A percentile compares a stretch with the other conserved stretches of the same genome.
Evolutionary conservation across 2,888 invertebrate species (phyloP).

Genomic region (Eristalis intricaria): DNA sequence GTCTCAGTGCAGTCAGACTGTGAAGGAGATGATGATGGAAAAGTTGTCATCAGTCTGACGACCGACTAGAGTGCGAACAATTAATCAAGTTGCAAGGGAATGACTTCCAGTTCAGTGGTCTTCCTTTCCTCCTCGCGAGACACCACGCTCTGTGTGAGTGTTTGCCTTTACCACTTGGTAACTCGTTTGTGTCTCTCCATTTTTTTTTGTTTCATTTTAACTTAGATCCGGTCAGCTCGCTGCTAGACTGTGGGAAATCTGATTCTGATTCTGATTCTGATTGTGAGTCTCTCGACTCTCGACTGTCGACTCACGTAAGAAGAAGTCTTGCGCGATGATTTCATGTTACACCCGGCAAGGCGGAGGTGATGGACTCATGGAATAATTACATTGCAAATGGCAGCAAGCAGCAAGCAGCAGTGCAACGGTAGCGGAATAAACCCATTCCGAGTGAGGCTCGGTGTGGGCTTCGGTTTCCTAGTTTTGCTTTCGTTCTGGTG

Average conservation of each 20-base stretch:
- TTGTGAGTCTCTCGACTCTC: too few species aligned
- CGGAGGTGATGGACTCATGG: conserved; percentile 61
- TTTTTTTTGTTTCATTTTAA: conserved; percentile 51
- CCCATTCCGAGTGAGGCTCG: too few species aligned
- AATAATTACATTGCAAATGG: conserved; percentile 54
- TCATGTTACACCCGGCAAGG: conserved; percentile 60
- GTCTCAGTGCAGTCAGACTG: neutral
- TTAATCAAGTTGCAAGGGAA: conserved; percentile 56
- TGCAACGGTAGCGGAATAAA: conserved; percentile 3
- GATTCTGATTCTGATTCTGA: conserved; percentile 10
- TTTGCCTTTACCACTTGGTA: conserved; percentile 25
- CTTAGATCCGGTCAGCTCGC: conserved; percentile 65
- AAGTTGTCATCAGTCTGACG: conserved; percentile 2
- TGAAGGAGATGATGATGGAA: neutral
- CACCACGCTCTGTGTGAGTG: neutral
- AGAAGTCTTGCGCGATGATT: conserved; percentile 58
- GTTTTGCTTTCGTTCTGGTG: conserved; percentile 47
- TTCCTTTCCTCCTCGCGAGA: conserved; percentile 11
- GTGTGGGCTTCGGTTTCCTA: conserved; percentile 43
- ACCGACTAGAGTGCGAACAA: conserved; percentile 48
- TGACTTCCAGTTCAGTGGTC: conserved; percentile 43
- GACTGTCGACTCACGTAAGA: too few species aligned
- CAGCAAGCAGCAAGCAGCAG: neutral
- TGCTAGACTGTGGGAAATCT: conserved; percentile 70
- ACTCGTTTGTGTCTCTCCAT: conserved; percentile 24